Conservation (phyloP, 2,113 vertebrate genomes). For the Gallinago undulata region DNA sequence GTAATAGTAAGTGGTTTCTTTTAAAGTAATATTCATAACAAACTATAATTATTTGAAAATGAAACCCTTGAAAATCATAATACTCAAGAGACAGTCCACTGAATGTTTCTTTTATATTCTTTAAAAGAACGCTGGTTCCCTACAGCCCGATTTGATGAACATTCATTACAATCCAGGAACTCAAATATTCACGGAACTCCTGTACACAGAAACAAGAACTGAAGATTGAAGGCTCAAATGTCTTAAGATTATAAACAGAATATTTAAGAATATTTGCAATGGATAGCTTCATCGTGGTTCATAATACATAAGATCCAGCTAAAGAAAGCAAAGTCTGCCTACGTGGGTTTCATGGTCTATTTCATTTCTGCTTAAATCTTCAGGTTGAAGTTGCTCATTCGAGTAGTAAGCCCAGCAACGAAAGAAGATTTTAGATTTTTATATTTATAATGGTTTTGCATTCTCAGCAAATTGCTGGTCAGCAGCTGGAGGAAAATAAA, state of each 20-base stretch:
- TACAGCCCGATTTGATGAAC: background rate
- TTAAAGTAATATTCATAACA: background rate
- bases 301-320: background rate
- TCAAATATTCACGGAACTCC: background rate
- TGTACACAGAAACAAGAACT: background rate
- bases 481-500: background rate
- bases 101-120: background rate
- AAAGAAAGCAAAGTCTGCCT: background rate
- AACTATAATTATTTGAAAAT: background rate
- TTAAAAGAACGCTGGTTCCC: background rate
- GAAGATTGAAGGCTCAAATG: background rate
- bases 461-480: background rate
- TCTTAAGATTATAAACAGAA: background rate
- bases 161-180: background rate
- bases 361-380: background rate
- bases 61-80: background rate
- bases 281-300: background rate
- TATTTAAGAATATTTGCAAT: background rate
- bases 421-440: background rate
- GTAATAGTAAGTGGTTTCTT: background rate
- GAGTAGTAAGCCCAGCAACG: background rate
- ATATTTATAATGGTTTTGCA: background rate
- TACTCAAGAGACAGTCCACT: background rate
- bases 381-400: background rate
- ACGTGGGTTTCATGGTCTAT: background rate